Evolutionary conservation across 2,113 vertebrate species (phyloP), one percentile per base, ranked within the genome.

Genomic region (Amia ocellicauda): DNA sequence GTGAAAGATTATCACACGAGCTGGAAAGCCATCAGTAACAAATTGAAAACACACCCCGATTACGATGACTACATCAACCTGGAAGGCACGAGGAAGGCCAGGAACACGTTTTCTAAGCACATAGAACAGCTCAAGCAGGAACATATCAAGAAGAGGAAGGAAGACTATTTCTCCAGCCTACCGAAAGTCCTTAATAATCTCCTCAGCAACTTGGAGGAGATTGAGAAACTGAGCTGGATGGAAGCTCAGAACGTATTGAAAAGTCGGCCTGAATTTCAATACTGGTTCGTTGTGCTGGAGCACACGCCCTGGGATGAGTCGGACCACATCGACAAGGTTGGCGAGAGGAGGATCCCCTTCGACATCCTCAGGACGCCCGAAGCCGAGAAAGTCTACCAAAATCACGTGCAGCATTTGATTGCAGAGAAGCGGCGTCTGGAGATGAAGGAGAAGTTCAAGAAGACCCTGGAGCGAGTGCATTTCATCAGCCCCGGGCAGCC

Each of bases 401-500:
- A 89, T 80, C 97, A 99, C 2, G 93, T 99, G 43, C 94, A 98
- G 42, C 94, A 98, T 87, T 85, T 99, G 72, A 86, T 93, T 81
- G 92, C 94, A 1, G 95, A 98, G 76, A 98, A 97, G 70, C 92
- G 93, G 56, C 88, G 95, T 71, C 69, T 91, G 69, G 97, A 99
- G 89, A 99, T 98, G 94, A 99, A 98, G 78, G 95, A 97, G 67
- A 91, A 94, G 72, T 99, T 99, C 80, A 98, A 95, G 87, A 97
- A 96, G 78, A 97, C 94, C 20, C 85, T 99, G 74, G 97, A 99
- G 64, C 90, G 94, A 72, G 95, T 97, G 72, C 96, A 96, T 41
- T 95, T 98, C 59, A 97, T 99, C 86, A 93, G 93, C 69, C 89
- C 96, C 0, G 97, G 97, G 2, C 96, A 99, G 70, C 89, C 95